Evolutionary conservation across 2,888 invertebrate genomes (phyloP), one percentile per base, ranked within the genome.

Genomic region (Dorcus parallelipipedus): DNA sequence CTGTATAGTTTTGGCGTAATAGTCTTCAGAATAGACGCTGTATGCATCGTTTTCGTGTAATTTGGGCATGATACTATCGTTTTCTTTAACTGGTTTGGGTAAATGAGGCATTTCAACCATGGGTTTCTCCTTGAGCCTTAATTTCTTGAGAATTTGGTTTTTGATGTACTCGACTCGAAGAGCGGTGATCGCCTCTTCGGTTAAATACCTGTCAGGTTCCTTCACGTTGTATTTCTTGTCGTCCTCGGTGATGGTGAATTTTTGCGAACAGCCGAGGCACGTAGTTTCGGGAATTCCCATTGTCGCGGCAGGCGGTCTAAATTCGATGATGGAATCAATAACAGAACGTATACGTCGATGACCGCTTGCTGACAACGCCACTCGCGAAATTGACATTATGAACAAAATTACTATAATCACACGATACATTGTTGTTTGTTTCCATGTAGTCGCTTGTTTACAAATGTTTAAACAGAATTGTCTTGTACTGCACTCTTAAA

Each of bases 1-100:
- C 80, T 91, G 91, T 64, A 90, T 90, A 9, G 91, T 92, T 70
- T 90, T 85, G 26, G 91, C 92, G 69, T 91, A 93, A 67, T 90
- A 93, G 69, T 91, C 91, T 68, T 92, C 92, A 20, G 86, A 84
- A 57, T 84, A 83, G 60, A 82, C 83, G 10, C 82, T 80, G 40
- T 61, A 51, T 0, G 82, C 81, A 14, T 82, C 79, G 56, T 84
- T 84, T 39, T 82, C 73, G 47, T 76, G 77, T 45, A 76, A 75
- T 48, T 76, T 75, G 26, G 82, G 80, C 62, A 84, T 79, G 9
- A 83, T 76, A 59, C 87, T 87, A 70, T 86, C 85, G 6, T 90
- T 90, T 67, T 88, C 88, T 48, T 88, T 87, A 60, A 92, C 84
- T 5, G 91, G 91, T 75, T 86, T 85, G 0, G 92, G 92, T 67